Evolutionary conservation across 2,888 invertebrate genomes (phyloP), one percentile per base, ranked within the genome.

Genomic region (Zele albiditarsus): DNA sequence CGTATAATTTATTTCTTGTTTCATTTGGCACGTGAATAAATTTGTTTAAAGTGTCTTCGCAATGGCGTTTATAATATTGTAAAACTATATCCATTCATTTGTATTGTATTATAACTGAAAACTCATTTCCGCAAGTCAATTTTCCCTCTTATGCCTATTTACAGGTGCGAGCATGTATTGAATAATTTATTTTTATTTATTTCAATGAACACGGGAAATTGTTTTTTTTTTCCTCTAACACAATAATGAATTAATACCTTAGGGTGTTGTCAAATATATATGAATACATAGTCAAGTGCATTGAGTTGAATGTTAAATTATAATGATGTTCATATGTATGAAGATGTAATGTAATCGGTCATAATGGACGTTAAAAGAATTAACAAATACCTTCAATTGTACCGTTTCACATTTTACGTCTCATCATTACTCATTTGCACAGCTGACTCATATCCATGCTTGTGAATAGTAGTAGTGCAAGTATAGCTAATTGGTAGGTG

Each of bases 381-480:
- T 63, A 63, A 10, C 31, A 60, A 27, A 58, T 70, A 58, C 23
- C 25, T 60, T 70, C 10, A 25, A 10, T 38, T 33, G 14, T 42
- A 57, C 42, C 58, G 65, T 66, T 76, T 60, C 14, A 66, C 53
- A 62, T 80, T 62, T 76, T 77, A 76, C 79, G 78, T 79, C 78
- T 78, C 67, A 71, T 74, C 77, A 28, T 28, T 31, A 28, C 77
- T 78, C 78, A 84, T 84, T 84, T 84, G 77, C 80, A 82, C 82
- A 83, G 82, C 81, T 84, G 86, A 86, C 79, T 82, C 84, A 85
- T 77, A 81, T 58, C 57, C 70, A 28, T 53, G 66, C 58, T 63
- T 49, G 12, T 71, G 28, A 23, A 25, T 28, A 38, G 63, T 23
- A 69, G 20, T 33, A 25, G 31, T 33, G 31, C 20, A n/a, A 20